Evolutionary conservation across 1,140 invertebrate genomes (phyloP).

Genomic region (Dufourea novaeangliae): DNA sequence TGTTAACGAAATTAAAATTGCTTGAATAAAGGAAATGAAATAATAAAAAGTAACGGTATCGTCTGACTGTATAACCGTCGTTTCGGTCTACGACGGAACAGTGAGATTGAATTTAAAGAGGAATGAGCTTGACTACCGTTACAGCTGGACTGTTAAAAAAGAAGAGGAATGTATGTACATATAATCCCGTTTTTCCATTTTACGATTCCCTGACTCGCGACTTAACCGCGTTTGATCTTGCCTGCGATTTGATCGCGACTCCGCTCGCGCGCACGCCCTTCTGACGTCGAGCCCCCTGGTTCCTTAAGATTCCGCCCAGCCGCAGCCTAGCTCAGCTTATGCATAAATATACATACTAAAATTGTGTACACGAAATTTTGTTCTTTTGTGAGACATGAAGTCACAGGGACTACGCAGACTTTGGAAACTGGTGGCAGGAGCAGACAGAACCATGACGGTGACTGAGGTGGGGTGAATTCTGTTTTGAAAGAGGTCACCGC

Average conservation of each 20-base stretch:
- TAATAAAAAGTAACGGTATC: too few species aligned
- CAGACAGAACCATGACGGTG: neutral
- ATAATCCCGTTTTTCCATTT: neutral
- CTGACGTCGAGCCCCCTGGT: neutral
- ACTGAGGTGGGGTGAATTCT: neutral
- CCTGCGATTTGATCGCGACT: constrained; percentile 6
- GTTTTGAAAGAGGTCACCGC: constrained; percentile 51
- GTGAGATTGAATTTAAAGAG: constrained; percentile 23
- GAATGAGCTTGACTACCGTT: neutral
- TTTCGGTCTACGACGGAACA: too few species aligned
- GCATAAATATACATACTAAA: constrained; percentile 64
- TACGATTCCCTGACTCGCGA: neutral
- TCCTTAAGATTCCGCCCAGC: constrained; percentile 9
- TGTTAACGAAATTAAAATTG: too few species aligned
- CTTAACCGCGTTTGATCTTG: constrained; percentile 21
- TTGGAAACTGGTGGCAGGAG: neutral
- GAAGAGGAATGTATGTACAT: neutral
- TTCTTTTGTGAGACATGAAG: constrained; percentile 53
- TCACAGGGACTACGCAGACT: constrained; percentile 21
- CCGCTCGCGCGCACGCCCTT: neutral
- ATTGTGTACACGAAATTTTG: constrained; percentile 57
- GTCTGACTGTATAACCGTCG: too few species aligned
- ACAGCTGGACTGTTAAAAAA: neutral
- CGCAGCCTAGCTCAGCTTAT: constrained; percentile 32
- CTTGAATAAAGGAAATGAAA: too few species aligned